A percentile compares a stretch with the other conserved stretches of the same genome.
phyloP scores from a whole-genome alignment of 1,140 invertebrate genomes.

The Drosophila virilis region DNA sequence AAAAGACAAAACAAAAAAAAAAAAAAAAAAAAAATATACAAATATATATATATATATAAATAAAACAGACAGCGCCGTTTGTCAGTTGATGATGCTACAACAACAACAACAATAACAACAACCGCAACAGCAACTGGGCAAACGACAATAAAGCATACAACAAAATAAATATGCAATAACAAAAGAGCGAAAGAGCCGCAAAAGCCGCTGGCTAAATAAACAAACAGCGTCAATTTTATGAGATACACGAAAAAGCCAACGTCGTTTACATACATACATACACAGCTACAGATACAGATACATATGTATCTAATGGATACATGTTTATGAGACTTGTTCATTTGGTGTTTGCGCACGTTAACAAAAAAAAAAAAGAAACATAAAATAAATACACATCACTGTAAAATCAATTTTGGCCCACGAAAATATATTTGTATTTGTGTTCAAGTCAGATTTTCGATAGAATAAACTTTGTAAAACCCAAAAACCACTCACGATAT shows the following conservation, averaged over 20 bases:
- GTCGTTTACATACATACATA: not conserved
- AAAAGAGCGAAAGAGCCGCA: constrained; percentile 42
- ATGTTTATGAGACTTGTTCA: constrained; percentile 58
- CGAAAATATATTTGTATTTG: constrained; percentile 18
- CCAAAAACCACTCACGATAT: not conserved
- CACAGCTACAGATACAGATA: not conserved
- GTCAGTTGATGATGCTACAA: constrained; percentile 36
- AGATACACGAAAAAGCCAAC: constrained; percentile 62
- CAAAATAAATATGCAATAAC: constrained; percentile 52
- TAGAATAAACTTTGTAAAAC: not conserved
- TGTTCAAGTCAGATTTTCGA: not conserved
- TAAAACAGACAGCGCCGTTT: constrained; percentile 37
- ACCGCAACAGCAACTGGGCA: not conserved
- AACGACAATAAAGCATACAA: constrained; percentile 20
- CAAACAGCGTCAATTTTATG: constrained; percentile 77
- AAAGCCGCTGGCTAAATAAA: constrained; percentile 72
- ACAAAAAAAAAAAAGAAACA: not conserved
- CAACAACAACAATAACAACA: constrained; percentile 34
- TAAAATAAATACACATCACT: constrained; percentile 5
- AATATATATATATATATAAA: not conserved
- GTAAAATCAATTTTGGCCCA: constrained; percentile 39
- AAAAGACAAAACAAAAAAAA: too few species aligned
- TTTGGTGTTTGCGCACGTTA: constrained; percentile 20
- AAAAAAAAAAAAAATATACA: constrained; percentile 4
- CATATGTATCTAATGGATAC: constrained; percentile 49